Percentiles rank a stretch among this genome's conserved stretches.
Conservation (phyloP, 2,113 vertebrate genomes). For the Gymnocephalus cernua region DNA sequence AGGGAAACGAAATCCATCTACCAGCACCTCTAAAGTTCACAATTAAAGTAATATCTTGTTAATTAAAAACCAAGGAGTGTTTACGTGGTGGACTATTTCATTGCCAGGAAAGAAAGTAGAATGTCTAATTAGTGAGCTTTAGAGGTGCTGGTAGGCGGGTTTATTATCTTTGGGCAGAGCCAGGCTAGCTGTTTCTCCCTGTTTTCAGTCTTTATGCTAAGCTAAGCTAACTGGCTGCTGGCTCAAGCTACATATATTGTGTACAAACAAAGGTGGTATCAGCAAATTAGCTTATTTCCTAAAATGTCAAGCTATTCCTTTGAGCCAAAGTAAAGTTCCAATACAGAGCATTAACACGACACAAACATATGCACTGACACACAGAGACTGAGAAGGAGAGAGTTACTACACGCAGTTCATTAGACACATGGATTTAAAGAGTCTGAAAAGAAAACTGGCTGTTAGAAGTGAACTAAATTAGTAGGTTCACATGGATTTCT, state of each 20-base stretch:
- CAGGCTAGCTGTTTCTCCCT: neutral
- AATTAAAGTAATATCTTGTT: neutral
- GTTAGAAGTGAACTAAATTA: constrained; percentile 88
- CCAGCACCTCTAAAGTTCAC: neutral
- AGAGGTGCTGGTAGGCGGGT: neutral
- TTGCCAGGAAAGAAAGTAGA: neutral
- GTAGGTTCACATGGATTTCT: constrained; percentile 87
- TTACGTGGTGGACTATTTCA: neutral
- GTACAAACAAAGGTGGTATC: neutral
- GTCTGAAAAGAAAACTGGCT: constrained; percentile 86
- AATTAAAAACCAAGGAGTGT: neutral
- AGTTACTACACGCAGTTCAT: constrained; percentile 57
- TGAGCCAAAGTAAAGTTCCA: constrained; percentile 20
- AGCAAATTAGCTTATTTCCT: neutral
- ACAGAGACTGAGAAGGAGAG: constrained; percentile 14
- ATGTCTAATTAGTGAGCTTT: constrained; percentile 1
- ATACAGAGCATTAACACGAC: constrained; percentile 10
- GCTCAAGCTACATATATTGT: neutral
- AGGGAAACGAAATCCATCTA: neutral
- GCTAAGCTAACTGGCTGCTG: constrained; percentile 12
- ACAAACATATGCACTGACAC: constrained; percentile 40
- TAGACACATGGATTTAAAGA: constrained; percentile 92
- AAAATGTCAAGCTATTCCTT: constrained; percentile 16
- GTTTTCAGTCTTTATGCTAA: constrained; percentile 9
- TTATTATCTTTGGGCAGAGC: neutral